Conservation (phyloP, 2,797 vertebrate genomes). For the Graptemys geographica region DNA sequence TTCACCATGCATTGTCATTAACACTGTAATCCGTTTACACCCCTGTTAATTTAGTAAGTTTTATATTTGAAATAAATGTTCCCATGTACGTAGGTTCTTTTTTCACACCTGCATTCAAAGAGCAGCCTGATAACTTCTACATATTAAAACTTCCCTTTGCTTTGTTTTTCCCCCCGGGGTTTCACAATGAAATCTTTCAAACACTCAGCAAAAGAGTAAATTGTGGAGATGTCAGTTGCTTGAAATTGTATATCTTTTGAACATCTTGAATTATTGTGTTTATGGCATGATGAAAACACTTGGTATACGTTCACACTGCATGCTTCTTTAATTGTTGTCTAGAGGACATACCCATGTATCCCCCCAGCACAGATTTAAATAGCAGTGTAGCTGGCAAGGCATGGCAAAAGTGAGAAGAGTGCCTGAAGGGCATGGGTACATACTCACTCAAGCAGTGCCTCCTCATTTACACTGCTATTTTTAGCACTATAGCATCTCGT, state of each 20-base stretch:
- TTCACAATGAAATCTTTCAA: not conserved
- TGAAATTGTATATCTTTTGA: conserved; percentile 60
- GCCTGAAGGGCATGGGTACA: not conserved
- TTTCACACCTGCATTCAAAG: not conserved
- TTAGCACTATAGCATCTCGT: no score
- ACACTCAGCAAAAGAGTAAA: not conserved
- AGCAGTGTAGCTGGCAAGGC: not conserved
- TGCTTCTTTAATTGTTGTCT: not conserved
- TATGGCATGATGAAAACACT: conserved; percentile 19
- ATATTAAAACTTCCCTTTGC: not conserved
- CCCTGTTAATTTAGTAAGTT: not conserved
- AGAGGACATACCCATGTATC: not conserved
- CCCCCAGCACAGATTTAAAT: not conserved
- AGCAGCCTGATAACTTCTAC: not conserved
- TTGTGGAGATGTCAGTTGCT: conserved; percentile 40
- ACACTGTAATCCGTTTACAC: not conserved
- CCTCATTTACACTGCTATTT: no score
- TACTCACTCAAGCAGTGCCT: no score
- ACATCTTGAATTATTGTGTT: conserved; percentile 39
- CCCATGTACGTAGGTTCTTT: not conserved
- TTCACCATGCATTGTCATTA: not conserved
- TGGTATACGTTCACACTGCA: not conserved
- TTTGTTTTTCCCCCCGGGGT: accelerated
- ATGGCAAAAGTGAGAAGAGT: not conserved
- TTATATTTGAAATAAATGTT: not conserved